These are phyloP conservation scores for Chaetorhynchus papuensis DNA, from an alignment of 2,113 vertebrate genomes.

Conservation along the genomic window DNA sequence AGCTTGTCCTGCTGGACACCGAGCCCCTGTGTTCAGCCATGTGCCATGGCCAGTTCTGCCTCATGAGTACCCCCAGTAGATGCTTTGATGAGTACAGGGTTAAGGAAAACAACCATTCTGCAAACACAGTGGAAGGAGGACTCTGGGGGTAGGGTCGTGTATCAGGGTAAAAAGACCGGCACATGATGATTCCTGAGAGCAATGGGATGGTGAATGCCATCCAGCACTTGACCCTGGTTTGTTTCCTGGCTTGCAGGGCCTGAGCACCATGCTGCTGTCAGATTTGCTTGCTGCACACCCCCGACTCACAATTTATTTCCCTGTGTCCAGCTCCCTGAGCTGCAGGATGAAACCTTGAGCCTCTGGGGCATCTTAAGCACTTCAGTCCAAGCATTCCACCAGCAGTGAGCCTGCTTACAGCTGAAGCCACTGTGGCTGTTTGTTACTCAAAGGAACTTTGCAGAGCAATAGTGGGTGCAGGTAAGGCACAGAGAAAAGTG, in stretches of 20 bases:
- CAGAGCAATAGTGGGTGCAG: neutral
- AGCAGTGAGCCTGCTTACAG: neutral
- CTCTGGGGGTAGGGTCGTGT: too few species aligned
- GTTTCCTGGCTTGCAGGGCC: neutral
- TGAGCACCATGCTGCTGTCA: neutral
- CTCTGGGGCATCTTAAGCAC: neutral
- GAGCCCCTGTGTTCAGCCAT: neutral
- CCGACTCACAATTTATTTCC: neutral
- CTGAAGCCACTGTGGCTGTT: neutral
- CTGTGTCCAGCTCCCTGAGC: neutral
- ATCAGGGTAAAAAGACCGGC: neutral
- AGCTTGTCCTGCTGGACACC: accelerated
- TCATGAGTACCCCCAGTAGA: neutral
- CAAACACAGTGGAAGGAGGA: neutral
- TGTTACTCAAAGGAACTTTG: neutral
- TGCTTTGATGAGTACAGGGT: neutral
- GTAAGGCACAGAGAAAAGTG: neutral
- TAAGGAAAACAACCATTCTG: neutral
- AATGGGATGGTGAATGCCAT: neutral
- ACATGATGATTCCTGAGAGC: neutral
- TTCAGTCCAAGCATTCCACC: neutral
- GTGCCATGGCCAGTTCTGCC: neutral
- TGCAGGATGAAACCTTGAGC: neutral
- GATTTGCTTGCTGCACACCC: neutral
- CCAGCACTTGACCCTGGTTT: neutral